Conservation (phyloP, 2,113 vertebrate genomes). For the Megaceryle maxima region DNA sequence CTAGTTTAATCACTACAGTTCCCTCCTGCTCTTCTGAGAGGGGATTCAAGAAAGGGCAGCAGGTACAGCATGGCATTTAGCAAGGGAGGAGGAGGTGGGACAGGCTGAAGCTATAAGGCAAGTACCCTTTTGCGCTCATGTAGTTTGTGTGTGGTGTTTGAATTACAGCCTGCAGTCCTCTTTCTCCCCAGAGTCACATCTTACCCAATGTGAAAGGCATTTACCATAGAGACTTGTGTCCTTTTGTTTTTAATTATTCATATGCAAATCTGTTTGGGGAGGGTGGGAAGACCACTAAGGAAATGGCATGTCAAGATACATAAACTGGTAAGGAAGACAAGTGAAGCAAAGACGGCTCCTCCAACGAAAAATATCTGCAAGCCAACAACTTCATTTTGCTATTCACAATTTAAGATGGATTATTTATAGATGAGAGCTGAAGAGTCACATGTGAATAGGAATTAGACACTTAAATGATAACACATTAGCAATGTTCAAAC, state of each 20-base stretch:
- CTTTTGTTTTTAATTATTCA: constrained; percentile 6
- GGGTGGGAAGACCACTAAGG: background rate
- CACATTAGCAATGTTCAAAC: background rate
- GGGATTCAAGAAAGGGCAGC: background rate
- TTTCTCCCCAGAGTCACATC: background rate
- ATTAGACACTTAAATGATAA: constrained; percentile 15
- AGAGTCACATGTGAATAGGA: background rate
- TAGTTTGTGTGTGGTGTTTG: background rate
- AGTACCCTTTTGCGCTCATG: background rate
- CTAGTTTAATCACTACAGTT: background rate
- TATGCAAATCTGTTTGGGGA: background rate
- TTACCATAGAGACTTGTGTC: background rate
- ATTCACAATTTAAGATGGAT: background rate
- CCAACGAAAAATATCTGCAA: background rate
- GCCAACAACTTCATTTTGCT: background rate
- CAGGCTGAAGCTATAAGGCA: background rate
- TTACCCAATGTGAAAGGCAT: background rate
- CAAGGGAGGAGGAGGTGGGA: background rate
- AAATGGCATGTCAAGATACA: constrained; percentile 30
- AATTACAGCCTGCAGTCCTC: background rate
- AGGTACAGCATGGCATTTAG: background rate
- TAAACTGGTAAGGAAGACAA: constrained; percentile 11
- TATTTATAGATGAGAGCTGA: constrained; percentile 16
- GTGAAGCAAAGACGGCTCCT: background rate
- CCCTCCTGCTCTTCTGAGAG: background rate